Evolutionary conservation across 1,140 invertebrate species (phyloP).

Genomic region (Eumaeus atala): DNA sequence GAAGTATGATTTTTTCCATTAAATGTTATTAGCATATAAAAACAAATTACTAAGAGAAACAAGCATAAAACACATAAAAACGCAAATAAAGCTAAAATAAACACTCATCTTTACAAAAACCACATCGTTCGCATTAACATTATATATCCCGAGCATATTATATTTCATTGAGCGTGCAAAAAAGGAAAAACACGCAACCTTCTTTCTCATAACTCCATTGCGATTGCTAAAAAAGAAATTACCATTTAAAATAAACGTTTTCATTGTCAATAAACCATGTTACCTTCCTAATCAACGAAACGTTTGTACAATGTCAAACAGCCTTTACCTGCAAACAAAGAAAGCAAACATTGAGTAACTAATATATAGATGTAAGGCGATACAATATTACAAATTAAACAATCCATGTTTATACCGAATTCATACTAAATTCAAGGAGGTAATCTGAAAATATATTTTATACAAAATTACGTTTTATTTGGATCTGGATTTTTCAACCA

Average conservation of each 20-base stretch:
- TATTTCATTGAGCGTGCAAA: not conserved
- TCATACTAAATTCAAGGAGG: too few species aligned
- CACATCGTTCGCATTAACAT: conserved; percentile 3
- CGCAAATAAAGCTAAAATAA: too few species aligned
- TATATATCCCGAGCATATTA: not conserved
- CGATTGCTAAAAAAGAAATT: conserved; percentile 1
- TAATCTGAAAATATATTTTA: too few species aligned
- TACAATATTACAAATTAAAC: not conserved
- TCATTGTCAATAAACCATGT: conserved; percentile 5
- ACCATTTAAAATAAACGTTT: conserved; percentile 1
- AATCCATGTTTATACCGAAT: too few species aligned
- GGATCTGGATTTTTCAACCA: too few species aligned
- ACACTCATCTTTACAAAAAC: not conserved
- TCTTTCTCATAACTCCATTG: not conserved
- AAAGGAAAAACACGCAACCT: not conserved
- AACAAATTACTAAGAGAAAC: too few species aligned
- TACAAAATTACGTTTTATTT: too few species aligned
- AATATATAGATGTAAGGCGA: conserved; percentile 1
- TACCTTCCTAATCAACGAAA: conserved; percentile 2
- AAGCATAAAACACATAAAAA: too few species aligned
- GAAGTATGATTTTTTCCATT: too few species aligned
- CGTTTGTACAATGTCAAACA: conserved; percentile 18
- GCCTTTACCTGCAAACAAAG: conserved; percentile 26
- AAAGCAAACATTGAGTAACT: conserved; percentile 17
- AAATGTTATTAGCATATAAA: too few species aligned